Percentiles rank a stretch among this genome's conserved stretches.
Evolutionary conservation across 1,140 invertebrate species (phyloP).

Genomic region (Ceratosolen fusciceps): DNA sequence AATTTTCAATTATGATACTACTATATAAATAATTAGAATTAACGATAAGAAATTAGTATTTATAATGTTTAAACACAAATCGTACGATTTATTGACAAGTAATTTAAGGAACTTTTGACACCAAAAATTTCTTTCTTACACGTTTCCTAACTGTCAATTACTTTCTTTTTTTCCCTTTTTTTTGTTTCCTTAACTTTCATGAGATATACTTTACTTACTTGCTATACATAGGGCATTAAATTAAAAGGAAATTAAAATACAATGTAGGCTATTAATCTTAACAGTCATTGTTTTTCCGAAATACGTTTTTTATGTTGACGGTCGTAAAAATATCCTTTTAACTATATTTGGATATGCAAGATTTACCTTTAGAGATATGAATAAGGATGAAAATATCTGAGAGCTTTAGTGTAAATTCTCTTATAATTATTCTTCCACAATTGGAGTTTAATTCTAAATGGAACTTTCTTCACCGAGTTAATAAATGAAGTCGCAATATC

Average conservation of each 20-base stretch:
- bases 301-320: not conserved
- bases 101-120: slow-evolving; percentile 5
- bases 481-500: too few species aligned
- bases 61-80: not conserved
- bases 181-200: not conserved
- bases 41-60: too few species aligned
- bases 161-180: slow-evolving; percentile 12
- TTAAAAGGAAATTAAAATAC: not conserved
- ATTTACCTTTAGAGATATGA: not conserved
- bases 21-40: too few species aligned
- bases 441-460: not conserved
- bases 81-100: not conserved
- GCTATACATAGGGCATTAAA: too few species aligned
- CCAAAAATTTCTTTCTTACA: not conserved
- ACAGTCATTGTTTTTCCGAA: not conserved
- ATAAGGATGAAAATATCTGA: not conserved
- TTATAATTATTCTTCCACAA: not conserved
- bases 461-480: too few species aligned
- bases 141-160: not conserved
- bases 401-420: not conserved
- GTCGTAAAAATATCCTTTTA: not conserved
- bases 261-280: not conserved
- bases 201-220: not conserved
- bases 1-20: too few species aligned
- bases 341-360: not conserved